phyloP scores from a whole-genome alignment of 2,797 vertebrate species.

The Eulemur coronatus region DNA sequence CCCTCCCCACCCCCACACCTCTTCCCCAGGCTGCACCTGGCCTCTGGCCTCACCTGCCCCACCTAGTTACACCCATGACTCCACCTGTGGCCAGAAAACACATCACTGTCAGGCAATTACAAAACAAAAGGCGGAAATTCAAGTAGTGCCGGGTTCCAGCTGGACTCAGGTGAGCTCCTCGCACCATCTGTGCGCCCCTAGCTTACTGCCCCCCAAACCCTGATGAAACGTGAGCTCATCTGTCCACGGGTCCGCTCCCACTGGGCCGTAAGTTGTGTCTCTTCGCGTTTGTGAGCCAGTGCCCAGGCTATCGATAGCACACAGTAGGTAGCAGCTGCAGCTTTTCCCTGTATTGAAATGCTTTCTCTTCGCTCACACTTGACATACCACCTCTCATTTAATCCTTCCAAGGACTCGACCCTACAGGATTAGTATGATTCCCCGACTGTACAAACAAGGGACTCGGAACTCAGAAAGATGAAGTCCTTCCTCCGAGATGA shows the following conservation, averaged over 20 bases:
- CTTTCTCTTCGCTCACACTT: neutral
- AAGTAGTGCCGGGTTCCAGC: neutral
- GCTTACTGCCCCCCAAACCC: neutral
- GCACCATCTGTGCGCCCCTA: neutral
- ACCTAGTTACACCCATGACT: conserved; percentile 61
- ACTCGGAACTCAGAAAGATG: neutral
- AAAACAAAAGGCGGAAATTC: conserved; percentile 47
- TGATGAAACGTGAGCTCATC: neutral
- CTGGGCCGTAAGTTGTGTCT: neutral
- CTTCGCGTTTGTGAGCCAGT: neutral
- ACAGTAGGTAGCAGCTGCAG: neutral
- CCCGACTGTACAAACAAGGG: neutral
- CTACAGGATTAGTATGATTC: neutral
- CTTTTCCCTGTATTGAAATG: neutral
- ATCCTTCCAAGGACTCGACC: neutral
- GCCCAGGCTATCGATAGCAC: neutral
- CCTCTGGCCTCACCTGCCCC: conserved; percentile 58
- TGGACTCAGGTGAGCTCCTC: neutral
- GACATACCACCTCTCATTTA: neutral
- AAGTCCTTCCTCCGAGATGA: neutral
- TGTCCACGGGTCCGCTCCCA: neutral
- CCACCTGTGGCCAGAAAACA: conserved; percentile 53
- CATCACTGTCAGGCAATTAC: conserved; percentile 47
- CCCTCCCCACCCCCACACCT: neutral
- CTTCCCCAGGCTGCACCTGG: conserved; percentile 64